phyloP scores from a whole-genome alignment of 2,888 invertebrate genomes.

The Aricia artaxerxes region DNA sequence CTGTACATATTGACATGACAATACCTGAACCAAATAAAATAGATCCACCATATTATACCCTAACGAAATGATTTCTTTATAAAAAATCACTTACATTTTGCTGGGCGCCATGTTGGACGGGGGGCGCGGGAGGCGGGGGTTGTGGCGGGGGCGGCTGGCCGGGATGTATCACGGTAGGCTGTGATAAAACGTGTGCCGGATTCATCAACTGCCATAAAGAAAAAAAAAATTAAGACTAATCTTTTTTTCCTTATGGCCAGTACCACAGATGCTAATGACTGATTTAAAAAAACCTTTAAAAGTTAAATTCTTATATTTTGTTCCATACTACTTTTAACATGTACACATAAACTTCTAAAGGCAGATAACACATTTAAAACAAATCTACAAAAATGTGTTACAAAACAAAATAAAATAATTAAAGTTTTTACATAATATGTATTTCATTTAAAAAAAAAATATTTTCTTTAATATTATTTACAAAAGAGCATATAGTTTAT shows the following conservation, averaged over 20 bases:
- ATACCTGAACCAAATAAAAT: neutral
- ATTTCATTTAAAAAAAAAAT: neutral
- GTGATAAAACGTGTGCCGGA: slow-evolving; percentile 70
- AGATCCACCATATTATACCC: neutral
- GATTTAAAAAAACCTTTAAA: neutral
- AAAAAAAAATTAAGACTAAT: slow-evolving; percentile 32
- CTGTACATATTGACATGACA: no score
- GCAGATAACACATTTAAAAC: neutral
- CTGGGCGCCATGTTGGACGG: slow-evolving; percentile 56
- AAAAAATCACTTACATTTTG: slow-evolving; percentile 51
- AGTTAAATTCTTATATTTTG: neutral
- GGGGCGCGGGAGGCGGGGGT: slow-evolving; percentile 63
- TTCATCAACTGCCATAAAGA: slow-evolving; percentile 63
- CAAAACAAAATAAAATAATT: neutral
- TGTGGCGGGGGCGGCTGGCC: slow-evolving; percentile 75
- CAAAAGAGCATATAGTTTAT: neutral
- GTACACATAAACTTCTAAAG: neutral
- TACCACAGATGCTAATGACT: neutral
- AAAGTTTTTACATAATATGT: neutral
- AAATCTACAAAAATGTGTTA: neutral
- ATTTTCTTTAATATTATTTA: neutral
- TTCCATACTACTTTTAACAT: neutral
- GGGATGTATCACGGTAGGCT: slow-evolving; percentile 74
- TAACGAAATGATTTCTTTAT: neutral
- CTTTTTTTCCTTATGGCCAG: neutral